phyloP scores from a whole-genome alignment of 2,888 invertebrate species.

The Caenorhabditis zanzibari region DNA sequence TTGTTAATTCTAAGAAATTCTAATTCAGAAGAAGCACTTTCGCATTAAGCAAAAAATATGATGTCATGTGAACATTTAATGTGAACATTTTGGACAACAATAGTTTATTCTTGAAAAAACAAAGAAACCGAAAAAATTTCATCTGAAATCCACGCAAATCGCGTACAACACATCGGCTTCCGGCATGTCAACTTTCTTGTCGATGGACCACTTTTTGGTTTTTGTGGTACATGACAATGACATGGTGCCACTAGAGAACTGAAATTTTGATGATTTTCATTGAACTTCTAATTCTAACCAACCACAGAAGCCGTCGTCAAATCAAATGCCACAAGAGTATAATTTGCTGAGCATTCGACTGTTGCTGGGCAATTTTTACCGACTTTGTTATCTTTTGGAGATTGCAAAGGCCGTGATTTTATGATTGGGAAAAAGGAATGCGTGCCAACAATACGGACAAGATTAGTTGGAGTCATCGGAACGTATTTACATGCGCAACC shows the following conservation, averaged over 20 bases:
- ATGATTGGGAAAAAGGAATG: too few species aligned
- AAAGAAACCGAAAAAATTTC: neutral
- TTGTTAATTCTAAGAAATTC: too few species aligned
- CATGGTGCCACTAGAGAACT: slow-evolving; percentile 6
- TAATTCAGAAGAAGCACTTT: too few species aligned
- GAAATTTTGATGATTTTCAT: neutral
- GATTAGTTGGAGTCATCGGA: too few species aligned
- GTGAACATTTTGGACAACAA: too few species aligned
- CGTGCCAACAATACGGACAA: too few species aligned
- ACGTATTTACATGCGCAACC: too few species aligned
- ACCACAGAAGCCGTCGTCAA: neutral
- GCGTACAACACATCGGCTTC: neutral
- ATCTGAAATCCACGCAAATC: slow-evolving; percentile 29
- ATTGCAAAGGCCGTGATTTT: too few species aligned
- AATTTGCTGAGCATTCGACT: neutral
- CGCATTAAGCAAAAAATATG: too few species aligned
- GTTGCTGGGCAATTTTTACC: neutral
- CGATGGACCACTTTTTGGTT: slow-evolving; percentile 8
- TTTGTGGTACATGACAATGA: neutral
- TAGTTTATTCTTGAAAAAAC: neutral
- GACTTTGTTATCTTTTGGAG: neutral
- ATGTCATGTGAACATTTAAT: too few species aligned
- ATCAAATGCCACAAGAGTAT: slow-evolving; percentile 16
- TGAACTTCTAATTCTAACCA: neutral
- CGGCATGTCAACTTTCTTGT: neutral